Base-by-base conservation (phyloP, 2,888 invertebrate species). In the Trachelus troglodyta region DNA sequence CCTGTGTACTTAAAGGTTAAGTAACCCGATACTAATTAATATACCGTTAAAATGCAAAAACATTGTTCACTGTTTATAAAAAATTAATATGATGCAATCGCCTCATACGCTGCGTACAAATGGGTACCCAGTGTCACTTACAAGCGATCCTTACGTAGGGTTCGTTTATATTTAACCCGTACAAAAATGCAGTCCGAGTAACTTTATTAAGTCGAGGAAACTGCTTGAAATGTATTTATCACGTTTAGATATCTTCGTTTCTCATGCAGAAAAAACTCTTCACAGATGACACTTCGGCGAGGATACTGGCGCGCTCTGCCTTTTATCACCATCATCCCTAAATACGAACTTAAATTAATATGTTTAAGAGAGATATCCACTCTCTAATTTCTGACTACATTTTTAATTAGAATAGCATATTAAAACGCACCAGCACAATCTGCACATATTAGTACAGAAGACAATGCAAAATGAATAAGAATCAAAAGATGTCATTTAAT, bases 281-380 rank as follows among this genome's bases (percentile, higher is more conserved):
- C 87, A 91, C 40, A 91, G 90, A 76, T 85, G 91, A 81, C 89
- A 89, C 81, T 82, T 90, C 76, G 89, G 89, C 68, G 90, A 84
- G 35, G 83, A 77, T 77, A 84, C 79, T 76, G 83, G 83, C 35
- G 81, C 82, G 82, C 79, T 79, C 79, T 80, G 71, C 69, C 79
- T 81, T 75, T 76, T 80, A 81, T 83, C 81, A 79, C 83, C 86
- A 81, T 88, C 86, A 80, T 86, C 81, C 90, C 91, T 91, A 84
- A 86, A 90, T 87, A 83, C 79, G 83, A 87, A 88, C 79, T 78
- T 80, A 85, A 84, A 81, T 80, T 74, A 71, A 71, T 33, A 33
- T 15, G 9, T 71, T 71, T 23, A 23, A 56, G 40, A 56, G 23
- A 0, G 4, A 56, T 23, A 23, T 15, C 6, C 23, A 23, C 23